These are phyloP conservation scores for Dryocosmus kuriphilus DNA, from an alignment of 2,888 invertebrate genomes.

Conservation along the genomic window DNA sequence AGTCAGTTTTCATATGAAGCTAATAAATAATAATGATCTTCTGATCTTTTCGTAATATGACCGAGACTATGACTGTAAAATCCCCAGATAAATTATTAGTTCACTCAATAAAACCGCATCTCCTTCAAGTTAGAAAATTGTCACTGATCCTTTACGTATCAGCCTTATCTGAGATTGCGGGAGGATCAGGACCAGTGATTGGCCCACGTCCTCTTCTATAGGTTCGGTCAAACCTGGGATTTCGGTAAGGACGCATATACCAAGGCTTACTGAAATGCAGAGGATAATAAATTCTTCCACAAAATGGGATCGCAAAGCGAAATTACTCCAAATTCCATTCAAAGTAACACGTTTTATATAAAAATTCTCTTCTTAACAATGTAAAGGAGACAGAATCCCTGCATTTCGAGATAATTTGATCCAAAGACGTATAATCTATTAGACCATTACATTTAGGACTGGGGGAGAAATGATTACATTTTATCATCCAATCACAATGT, in stretches of 20 bases:
- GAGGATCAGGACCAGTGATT: slow-evolving; percentile 34
- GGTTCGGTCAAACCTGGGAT: slow-evolving; percentile 19
- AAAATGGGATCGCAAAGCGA: slow-evolving; percentile 12
- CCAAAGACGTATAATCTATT: neutral
- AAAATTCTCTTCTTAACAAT: neutral
- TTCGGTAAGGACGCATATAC: slow-evolving; percentile 26
- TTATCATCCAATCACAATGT: neutral
- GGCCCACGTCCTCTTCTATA: slow-evolving; percentile 17
- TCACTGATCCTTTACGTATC: slow-evolving; percentile 29
- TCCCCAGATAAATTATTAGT: neutral
- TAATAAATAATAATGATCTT: no score
- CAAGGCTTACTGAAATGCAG: slow-evolving; percentile 29
- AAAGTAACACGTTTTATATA: neutral
- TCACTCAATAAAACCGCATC: neutral
- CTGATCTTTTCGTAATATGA: no score
- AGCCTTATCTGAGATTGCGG: slow-evolving; percentile 29
- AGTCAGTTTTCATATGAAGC: no score
- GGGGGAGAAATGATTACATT: neutral
- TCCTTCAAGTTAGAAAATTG: slow-evolving; percentile 8
- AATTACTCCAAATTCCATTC: slow-evolving; percentile 3
- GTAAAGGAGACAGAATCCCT: neutral
- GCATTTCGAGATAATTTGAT: neutral
- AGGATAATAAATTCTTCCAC: slow-evolving; percentile 30
- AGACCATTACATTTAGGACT: neutral
- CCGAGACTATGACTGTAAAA: neutral